Evolutionary conservation across 2,797 vertebrate genomes (phyloP), one percentile per base, ranked within the genome.

Genomic region (Urophycis tenuis): DNA sequence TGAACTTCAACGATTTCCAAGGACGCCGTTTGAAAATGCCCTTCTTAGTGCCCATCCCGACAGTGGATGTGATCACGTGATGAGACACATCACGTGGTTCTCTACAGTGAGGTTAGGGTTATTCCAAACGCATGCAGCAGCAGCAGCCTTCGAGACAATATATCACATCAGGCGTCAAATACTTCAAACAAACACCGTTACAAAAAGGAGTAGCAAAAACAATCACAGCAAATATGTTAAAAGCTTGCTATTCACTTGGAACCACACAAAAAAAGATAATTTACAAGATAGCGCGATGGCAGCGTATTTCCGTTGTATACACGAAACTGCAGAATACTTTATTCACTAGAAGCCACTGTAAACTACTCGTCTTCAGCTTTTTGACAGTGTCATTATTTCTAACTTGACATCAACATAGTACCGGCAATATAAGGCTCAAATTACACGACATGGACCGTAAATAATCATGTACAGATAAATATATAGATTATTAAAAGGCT

Each of bases 331-430:
- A 71, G 71, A 67, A 72, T 80, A 30, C 81, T 79, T 35, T 10
- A 81, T 88, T 81, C 78, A 72, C 49, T 15, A 53, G 67, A 69
- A 79, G 81, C 89, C 84, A 88, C 89, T 34, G 5, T 82, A 81
- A 85, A 84, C 87, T 86, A 88, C 82, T 78, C 73, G 84, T 80
- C 82, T 69, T 73, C 82, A 64, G 76, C 81, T 80, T 79, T 82
- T 45, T 74, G 74, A 78, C 73, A 75, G 79, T 45, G 82, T 81
- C 85, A 79, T 41, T 60, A 60, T 60, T 60, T 82, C 75, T 85
- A 78, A 80, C 83, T 75, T 88, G 88, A 92, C 89, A 90, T 90
- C 91, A 84, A 90, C 80, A 79, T 82, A 82, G 85, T 87, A 90
- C 81, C 77, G 88, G 86, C 84, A 71, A 80, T 71, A 81, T 87